phyloP scores from a whole-genome alignment of 2,888 invertebrate genomes.

The Litoditis marina region DNA sequence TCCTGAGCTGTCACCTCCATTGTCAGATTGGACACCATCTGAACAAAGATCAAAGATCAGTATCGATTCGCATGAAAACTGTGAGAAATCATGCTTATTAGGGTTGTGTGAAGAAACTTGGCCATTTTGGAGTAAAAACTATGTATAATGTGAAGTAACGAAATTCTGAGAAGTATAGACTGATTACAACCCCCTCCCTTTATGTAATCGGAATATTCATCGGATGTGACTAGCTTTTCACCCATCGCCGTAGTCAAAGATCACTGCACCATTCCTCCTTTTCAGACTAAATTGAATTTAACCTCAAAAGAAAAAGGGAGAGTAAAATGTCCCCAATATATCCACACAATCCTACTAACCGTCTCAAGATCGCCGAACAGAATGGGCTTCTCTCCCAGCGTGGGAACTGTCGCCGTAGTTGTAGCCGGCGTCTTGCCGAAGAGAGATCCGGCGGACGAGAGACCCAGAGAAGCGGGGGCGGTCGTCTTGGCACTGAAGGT shows the following conservation, averaged over 20 bases:
- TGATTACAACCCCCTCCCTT: no score
- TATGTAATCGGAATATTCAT: neutral
- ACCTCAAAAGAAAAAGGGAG: no score
- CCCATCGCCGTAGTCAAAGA: no score
- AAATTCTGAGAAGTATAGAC: no score
- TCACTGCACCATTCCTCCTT: no score
- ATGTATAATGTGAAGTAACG: no score
- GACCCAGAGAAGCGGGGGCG: neutral
- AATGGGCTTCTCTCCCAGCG: conserved; percentile 14
- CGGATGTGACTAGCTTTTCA: no score
- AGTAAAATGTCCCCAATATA: neutral
- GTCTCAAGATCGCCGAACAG: conserved; percentile 21
- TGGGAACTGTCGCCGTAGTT: conserved; percentile 2
- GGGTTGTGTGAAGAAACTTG: no score
- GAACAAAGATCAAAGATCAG: neutral
- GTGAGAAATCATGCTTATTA: no score
- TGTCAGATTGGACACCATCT: conserved; percentile 20
- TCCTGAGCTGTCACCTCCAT: conserved; percentile 22
- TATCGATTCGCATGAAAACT: neutral
- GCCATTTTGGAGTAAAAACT: no score
- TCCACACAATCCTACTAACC: neutral
- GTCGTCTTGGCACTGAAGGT: no score
- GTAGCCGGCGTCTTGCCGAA: neutral
- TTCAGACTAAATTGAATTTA: no score
- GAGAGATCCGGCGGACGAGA: neutral